phyloP scores from a whole-genome alignment of 2,797 vertebrate species.

The Melanotaenia nigrans region DNA sequence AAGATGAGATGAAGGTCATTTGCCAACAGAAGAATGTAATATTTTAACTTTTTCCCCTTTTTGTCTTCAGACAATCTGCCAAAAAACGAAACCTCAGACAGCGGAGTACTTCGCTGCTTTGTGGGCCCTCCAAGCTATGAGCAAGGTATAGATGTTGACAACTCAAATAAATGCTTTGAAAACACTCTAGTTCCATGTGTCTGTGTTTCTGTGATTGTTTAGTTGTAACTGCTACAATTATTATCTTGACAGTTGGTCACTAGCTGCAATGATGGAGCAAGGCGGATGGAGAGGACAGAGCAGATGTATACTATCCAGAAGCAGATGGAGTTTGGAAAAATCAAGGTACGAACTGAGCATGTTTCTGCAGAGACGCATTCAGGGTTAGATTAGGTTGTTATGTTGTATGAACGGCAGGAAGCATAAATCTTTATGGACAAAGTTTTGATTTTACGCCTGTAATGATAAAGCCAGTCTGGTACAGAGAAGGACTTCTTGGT shows the following conservation, averaged over 20 bases:
- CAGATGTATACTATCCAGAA: constrained; percentile 96
- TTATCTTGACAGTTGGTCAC: constrained; percentile 86
- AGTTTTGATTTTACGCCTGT: not conserved
- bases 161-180: not conserved
- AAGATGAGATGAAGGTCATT: not conserved
- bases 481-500: not conserved
- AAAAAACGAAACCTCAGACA: constrained; percentile 84
- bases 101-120: constrained; percentile 84
- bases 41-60: not conserved
- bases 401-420: not conserved
- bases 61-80: constrained; percentile 89
- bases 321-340: constrained; percentile 95
- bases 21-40: not conserved
- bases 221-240: not conserved
- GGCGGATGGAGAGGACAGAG: constrained; percentile 93
- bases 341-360: constrained; percentile 84
- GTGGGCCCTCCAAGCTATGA: constrained; percentile 90
- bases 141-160: constrained; percentile 85
- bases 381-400: not conserved
- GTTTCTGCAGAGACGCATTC: not conserved
- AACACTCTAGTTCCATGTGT: not conserved
- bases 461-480: not conserved
- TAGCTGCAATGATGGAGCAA: constrained; percentile 92
- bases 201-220: not conserved
- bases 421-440: not conserved